These are phyloP conservation scores for Diabrotica undecimpunctata DNA, from an alignment of 1,140 invertebrate species.

Conservation along the genomic window DNA sequence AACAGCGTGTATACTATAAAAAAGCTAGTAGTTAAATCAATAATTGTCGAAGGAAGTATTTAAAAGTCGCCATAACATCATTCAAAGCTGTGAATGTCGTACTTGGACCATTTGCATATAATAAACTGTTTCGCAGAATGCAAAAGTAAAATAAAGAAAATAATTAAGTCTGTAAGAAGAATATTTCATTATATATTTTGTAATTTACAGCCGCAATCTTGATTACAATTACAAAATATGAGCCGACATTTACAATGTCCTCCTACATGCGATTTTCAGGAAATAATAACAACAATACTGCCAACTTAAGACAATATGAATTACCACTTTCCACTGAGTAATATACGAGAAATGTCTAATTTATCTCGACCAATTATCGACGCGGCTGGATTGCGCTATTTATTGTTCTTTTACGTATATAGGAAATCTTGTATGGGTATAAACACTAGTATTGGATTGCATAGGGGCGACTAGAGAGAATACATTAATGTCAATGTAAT, in stretches of 20 bases:
- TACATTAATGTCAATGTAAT: too few species aligned
- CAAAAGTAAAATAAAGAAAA: slow-evolving; percentile 16
- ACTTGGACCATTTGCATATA: slow-evolving; percentile 10
- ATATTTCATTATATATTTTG: slow-evolving; percentile 39
- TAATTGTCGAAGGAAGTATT: too few species aligned
- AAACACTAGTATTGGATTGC: too few species aligned
- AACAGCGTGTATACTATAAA: too few species aligned
- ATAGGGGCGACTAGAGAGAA: too few species aligned
- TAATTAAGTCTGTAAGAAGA: slow-evolving; percentile 29
- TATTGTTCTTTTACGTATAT: slow-evolving; percentile 16
- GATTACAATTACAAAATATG: slow-evolving; percentile 48
- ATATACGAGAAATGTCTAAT: slow-evolving; percentile 43
- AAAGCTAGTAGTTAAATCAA: too few species aligned
- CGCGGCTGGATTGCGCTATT: slow-evolving; percentile 26
- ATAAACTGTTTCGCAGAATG: slow-evolving; percentile 14
- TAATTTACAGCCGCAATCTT: slow-evolving; percentile 42
- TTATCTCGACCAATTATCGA: slow-evolving; percentile 45
- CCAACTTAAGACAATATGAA: slow-evolving; percentile 45
- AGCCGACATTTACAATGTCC: slow-evolving; percentile 42
- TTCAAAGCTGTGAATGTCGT: too few species aligned
- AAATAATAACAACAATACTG: slow-evolving; percentile 45
- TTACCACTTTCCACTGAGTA: slow-evolving; percentile 36
- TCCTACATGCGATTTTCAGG: slow-evolving; percentile 43
- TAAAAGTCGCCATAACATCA: too few species aligned
- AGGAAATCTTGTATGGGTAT: too few species aligned